Evolutionary conservation across 2,113 vertebrate species (phyloP), one percentile per base, ranked within the genome.

Genomic region (Bombycilla garrulus): DNA sequence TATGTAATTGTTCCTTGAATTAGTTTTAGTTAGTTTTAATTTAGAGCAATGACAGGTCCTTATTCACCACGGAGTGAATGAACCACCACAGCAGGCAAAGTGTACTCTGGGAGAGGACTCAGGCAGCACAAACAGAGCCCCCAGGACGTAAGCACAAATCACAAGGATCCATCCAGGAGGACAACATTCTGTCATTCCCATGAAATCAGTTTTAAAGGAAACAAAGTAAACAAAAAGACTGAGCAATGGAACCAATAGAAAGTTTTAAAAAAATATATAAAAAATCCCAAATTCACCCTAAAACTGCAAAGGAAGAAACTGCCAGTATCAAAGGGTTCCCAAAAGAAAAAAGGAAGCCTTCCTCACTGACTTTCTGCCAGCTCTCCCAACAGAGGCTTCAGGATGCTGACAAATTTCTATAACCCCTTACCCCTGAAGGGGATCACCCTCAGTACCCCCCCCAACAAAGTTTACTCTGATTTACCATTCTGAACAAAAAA

Each of bases 101-200:
- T 3, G 8, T 24, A 16, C 38, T n/a, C 28, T 24, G 13, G 38
- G 29, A 40, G 25, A 24, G 48, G 35, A 29, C 12, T 12, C 5
- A 16, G 36, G 38, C 28, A 62, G 20, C 8, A 40, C 5, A 25
- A 67, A 11, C 6, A 62, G 13, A 65, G 36, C 45, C 5, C 1
- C 10, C 54, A 82, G n/a, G 6, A 51, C 10, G 28, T 0, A 14
- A 51, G 5, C 24, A 91, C 12, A 40, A 26, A 76, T 36, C 28
- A 19, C 3, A 9, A n/a, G 6, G 14, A 66, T 25, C 29, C 2
- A 0, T 23, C n/a, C 1, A 2, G 33, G 35, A 80, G 4, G 24
- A 42, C 8, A 28, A 35, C 2, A 3, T n/a, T 31, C 2, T 16
- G 44, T 31, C 29, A 47, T 16, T 42, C 18, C 50, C 16, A 15